A percentile compares a stretch with the other conserved stretches of the same genome.
Conservation (phyloP, 2,888 invertebrate genomes). For the Troilus luridus region DNA sequence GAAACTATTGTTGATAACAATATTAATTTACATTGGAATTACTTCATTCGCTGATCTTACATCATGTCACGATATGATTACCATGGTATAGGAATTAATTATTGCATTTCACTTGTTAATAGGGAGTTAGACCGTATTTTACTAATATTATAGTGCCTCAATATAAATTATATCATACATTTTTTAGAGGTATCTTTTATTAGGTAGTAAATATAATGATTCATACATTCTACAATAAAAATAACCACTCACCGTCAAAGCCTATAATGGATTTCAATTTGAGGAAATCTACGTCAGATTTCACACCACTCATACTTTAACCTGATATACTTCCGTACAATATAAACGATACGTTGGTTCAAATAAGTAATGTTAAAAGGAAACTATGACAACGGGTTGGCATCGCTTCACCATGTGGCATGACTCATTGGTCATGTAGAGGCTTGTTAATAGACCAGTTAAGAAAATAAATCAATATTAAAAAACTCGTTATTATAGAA, state of each 20-base stretch:
- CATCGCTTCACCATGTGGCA: not conserved
- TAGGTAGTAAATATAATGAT: not conserved
- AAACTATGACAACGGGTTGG: constrained; percentile 7
- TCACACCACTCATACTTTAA: constrained; percentile 3
- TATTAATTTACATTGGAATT: not conserved
- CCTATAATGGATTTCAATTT: constrained; percentile 82
- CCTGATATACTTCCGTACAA: not conserved
- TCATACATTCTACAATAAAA: not conserved
- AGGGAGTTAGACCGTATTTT: too few species aligned
- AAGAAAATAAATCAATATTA: not conserved
- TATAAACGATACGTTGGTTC: not conserved
- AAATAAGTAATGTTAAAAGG: not conserved
- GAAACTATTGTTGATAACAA: too few species aligned
- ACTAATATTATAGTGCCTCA: too few species aligned
- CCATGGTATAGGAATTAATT: too few species aligned
- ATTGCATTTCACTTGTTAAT: too few species aligned
- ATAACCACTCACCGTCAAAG: constrained; percentile 80
- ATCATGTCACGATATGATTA: too few species aligned
- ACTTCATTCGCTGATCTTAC: not conserved
- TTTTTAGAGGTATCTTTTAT: not conserved
- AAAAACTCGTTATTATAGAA: not conserved
- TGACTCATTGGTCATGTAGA: constrained; percentile 24
- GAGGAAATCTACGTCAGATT: constrained; percentile 72
- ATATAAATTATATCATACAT: too few species aligned
- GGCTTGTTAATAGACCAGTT: not conserved